A percentile compares a stretch with the other conserved stretches of the same genome.
Conservation (phyloP, 2,113 vertebrate species). For the Pampusana beccarii region DNA sequence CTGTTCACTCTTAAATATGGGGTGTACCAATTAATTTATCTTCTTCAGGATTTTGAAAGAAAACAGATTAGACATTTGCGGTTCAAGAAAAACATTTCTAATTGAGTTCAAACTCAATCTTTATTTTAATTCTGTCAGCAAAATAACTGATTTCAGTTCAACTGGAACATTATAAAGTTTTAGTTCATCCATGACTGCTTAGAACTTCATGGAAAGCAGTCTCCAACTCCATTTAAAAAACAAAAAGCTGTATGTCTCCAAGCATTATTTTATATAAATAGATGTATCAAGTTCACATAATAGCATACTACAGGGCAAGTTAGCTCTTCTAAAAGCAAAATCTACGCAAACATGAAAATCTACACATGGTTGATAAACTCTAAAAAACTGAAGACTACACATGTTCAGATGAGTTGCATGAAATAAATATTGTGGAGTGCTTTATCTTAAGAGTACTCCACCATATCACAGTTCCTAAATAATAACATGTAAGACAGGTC, state of each 20-base stretch:
- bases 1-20: not conserved
- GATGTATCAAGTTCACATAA: not conserved
- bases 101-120: not conserved
- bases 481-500: not conserved
- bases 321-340: not conserved
- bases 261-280: not conserved
- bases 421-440: not conserved
- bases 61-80: not conserved
- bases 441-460: not conserved
- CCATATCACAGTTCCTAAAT: not conserved
- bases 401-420: not conserved
- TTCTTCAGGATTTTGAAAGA: not conserved
- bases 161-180: not conserved
- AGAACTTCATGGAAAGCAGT: not conserved
- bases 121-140: constrained; percentile 16
- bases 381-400: not conserved
- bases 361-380: not conserved
- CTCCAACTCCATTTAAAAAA: not conserved
- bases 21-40: not conserved
- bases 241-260: not conserved
- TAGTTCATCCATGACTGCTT: not conserved
- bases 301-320: not conserved
- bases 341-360: not conserved
- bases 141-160: constrained; percentile 37
- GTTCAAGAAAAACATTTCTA: not conserved